Evolutionary conservation across 2,888 invertebrate genomes (phyloP).

Genomic region (Spicauda simplicius): DNA sequence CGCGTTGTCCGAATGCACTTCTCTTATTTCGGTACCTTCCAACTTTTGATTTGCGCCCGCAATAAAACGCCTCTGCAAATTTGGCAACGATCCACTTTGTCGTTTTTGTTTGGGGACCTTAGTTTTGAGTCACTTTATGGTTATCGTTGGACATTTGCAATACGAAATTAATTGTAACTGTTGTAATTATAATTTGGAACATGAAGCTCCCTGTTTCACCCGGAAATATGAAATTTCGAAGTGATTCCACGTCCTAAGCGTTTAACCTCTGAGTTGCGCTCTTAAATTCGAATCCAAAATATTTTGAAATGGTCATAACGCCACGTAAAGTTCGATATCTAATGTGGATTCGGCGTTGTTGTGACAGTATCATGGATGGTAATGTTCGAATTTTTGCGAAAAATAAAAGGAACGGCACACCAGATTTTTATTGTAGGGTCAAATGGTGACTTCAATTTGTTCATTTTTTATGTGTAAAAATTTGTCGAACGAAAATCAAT

Average conservation of each 20-base stretch:
- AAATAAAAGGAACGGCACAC: conserved; percentile 51
- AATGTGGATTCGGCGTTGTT: conserved; percentile 55
- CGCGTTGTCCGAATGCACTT: conserved; percentile 53
- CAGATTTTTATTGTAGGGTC: conserved; percentile 59
- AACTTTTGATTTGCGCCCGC: conserved; percentile 37
- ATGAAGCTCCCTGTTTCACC: conserved; percentile 42
- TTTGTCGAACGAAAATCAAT: conserved; percentile 33
- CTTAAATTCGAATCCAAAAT: conserved; percentile 59
- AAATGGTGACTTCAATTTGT: conserved; percentile 42
- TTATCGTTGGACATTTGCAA: conserved; percentile 26
- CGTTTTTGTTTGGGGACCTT: conserved; percentile 19
- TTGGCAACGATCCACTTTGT: conserved; percentile 6
- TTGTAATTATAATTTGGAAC: conserved; percentile 20
- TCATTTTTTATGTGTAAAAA: conserved; percentile 21
- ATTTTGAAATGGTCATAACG: conserved; percentile 46
- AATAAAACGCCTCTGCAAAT: conserved; percentile 41
- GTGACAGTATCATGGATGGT: conserved; percentile 55
- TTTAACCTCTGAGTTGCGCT: conserved; percentile 51
- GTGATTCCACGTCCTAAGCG: conserved; percentile 37
- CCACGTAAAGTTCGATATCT: conserved; percentile 58
- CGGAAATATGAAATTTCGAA: conserved; percentile 42
- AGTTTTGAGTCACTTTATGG: conserved; percentile 27
- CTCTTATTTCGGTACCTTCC: conserved; percentile 37
- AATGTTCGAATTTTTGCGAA: conserved; percentile 49
- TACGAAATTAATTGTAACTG: conserved; percentile 17